Evolutionary conservation across 2,888 invertebrate species (phyloP), one percentile per base, ranked within the genome.

Genomic region (Nematopogon swammerdamellus): DNA sequence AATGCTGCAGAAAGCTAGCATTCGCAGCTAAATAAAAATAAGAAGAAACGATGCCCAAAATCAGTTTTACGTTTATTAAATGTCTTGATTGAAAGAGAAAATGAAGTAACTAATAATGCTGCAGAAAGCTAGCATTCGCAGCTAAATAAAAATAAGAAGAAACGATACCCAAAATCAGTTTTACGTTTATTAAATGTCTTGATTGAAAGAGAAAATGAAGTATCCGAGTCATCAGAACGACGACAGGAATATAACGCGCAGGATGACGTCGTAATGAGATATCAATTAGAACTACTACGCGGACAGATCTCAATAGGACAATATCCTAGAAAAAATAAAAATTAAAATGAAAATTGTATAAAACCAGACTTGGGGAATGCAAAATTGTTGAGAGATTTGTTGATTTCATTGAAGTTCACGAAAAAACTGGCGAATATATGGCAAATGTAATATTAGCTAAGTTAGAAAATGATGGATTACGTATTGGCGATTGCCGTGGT

Each of bases 381-480:
- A 43, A 43, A 43, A 43, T 43, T 43, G 52, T 50, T 45, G 55
- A 56, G 54, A 53, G 55, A 25, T 59, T 58, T 51, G 49, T 58
- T 50, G 52, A 48, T 19, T 58, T 56, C 49, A 50, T 57, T 19
- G 47, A 55, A 51, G 45, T 55, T 14, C 47, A 54, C 30, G 50
- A 47, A 46, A 55, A 53, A 46, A 54, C 53, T 25, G 52, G 48
- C 19, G 49, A 53, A 47, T 46, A 53, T 45, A n/a, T 42, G 44
- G 44, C 44, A 18, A 43, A 43, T 18, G 18, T 43, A 6, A 43
- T 43, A 17, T 43, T 18, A 18, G 50, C 48, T 50, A 50, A 46
- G 45, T 53, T 53, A 43, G 44, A 43, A 29, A 47, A 49, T n/a
- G 30, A 53, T 20, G 44, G 54, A 48, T 47, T 56, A 29, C 57